Base-by-base conservation (phyloP, 1,140 invertebrate genomes). In the Pseudomyrmex flavicornis region DNA sequence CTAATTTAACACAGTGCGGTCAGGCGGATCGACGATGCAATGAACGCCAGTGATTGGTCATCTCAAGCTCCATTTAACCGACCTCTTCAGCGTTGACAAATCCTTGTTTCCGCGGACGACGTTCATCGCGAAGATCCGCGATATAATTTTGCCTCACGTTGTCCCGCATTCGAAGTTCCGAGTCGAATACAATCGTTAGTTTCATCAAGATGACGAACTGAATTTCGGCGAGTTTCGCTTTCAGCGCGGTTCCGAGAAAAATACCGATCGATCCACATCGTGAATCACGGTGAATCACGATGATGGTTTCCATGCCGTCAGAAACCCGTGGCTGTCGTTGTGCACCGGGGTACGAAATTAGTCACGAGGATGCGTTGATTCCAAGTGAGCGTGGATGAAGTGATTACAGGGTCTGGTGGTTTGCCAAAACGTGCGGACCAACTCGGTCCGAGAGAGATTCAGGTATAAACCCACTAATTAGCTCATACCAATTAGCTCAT, bases 351-450 rank as follows among this genome's bases (percentile, higher is more conserved):
- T 54, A 52, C 84, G 70, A 84, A 70, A 75, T 73, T 69, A 82
- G 54, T 58, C 69, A 76, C 52, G 79, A 59, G 62, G 84, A 80
- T 65, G 84, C 52, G 61, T 74, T 63, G 69, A 89, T 84, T 82
- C 85, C 70, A 66, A 80, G 87, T 82, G 85, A 83, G 80, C 87
- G 87, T 79, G 85, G 87, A 91, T 91, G 87, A 91, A 88, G 83
- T 83, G 83, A 87, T 89, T 72, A 84, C 86, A 26, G 68, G 77
- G 61, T 82, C 62, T 70, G 63, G 88, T 79, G 85, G 75, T 77
- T 59, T 75, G 76, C 83, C 59, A 73, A 85, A 70, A 69, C 75
- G 52, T 35, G 35, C 79, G 85, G 84, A 88, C 82, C 85, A 72
- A 65, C 63, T 70, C 69, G 90, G 77, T 88, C 89, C 88, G 82